Percentiles rank a stretch among this genome's conserved stretches.
phyloP scores from a whole-genome alignment of 1,140 invertebrate genomes.

The Belonocnema kinseyi region DNA sequence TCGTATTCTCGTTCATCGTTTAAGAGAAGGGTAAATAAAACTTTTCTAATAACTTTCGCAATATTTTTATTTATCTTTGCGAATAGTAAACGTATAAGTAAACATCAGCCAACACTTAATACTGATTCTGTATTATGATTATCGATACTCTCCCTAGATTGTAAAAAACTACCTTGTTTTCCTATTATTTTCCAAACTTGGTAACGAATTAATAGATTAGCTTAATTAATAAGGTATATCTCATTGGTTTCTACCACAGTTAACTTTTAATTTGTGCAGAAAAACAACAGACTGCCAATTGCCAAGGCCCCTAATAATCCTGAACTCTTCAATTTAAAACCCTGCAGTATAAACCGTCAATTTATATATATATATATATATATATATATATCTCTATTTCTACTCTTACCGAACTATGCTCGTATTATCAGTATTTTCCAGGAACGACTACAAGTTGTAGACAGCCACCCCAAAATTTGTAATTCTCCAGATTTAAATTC shows the following conservation, averaged over 20 bases:
- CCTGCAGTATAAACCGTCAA: neutral
- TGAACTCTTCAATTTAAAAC: neutral
- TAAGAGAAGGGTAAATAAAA: neutral
- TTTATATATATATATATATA: neutral
- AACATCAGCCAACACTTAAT: slow-evolving; percentile 12
- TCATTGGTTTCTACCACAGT: neutral
- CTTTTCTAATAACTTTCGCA: neutral
- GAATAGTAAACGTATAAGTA: slow-evolving; percentile 1
- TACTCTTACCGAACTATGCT: neutral
- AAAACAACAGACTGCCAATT: neutral
- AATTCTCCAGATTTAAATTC: no score
- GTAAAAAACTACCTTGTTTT: slow-evolving; percentile 20
- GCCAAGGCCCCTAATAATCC: no score
- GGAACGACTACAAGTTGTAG: no score
- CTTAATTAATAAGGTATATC: neutral
- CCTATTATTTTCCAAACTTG: neutral
- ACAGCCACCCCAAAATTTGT: no score
- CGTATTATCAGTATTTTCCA: neutral
- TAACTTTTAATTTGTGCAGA: neutral
- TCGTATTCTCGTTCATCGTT: neutral
- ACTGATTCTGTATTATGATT: slow-evolving; percentile 12
- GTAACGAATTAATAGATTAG: neutral
- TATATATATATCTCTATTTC: neutral
- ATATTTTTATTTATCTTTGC: slow-evolving; percentile 12
- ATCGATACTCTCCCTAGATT: neutral